A percentile compares a stretch with the other conserved stretches of the same genome.
Evolutionary conservation across 2,797 vertebrate genomes (phyloP).

Genomic region (Sebastes elongatus): DNA sequence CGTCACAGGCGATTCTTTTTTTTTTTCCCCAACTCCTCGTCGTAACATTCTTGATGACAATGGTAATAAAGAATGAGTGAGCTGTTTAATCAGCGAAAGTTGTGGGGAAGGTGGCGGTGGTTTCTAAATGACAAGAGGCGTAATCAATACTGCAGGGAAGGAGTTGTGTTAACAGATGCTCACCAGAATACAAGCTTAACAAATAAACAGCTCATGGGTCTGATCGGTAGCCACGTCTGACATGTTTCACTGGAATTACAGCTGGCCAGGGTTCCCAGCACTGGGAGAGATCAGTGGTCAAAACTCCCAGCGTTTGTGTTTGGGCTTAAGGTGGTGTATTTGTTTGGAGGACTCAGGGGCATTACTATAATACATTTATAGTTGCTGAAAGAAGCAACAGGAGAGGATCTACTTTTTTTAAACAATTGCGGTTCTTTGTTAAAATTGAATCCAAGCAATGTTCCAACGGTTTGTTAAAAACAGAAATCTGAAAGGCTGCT

Average conservation of each 20-base stretch:
- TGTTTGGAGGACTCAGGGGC: conserved; percentile 48
- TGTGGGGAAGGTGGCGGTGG: background rate
- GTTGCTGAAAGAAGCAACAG: conserved; percentile 39
- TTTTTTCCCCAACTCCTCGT: background rate
- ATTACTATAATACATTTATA: conserved; percentile 46
- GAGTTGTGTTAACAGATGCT: conserved; percentile 33
- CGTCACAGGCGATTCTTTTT: conserved; percentile 1
- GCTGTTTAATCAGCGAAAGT: background rate
- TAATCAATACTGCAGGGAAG: background rate
- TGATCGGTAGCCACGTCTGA: conserved; percentile 37
- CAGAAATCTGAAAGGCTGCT: conserved; percentile 42
- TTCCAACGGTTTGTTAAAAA: conserved; percentile 24
- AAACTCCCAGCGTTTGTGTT: conserved; percentile 46
- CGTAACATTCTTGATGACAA: background rate
- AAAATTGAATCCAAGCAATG: conserved; percentile 38
- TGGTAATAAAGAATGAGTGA: background rate
- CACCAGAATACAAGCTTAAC: conserved; percentile 19
- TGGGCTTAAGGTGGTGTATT: conserved; percentile 48
- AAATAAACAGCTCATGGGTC: conserved; percentile 45
- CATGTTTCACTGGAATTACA: conserved; percentile 40
- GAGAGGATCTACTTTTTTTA: conserved; percentile 24
- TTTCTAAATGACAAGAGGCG: background rate
- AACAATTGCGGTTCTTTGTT: conserved; percentile 18
- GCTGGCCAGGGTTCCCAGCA: background rate
- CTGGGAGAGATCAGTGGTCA: conserved; percentile 30